Base-by-base conservation (phyloP, 1,140 invertebrate genomes). In the Aethina tumida region DNA sequence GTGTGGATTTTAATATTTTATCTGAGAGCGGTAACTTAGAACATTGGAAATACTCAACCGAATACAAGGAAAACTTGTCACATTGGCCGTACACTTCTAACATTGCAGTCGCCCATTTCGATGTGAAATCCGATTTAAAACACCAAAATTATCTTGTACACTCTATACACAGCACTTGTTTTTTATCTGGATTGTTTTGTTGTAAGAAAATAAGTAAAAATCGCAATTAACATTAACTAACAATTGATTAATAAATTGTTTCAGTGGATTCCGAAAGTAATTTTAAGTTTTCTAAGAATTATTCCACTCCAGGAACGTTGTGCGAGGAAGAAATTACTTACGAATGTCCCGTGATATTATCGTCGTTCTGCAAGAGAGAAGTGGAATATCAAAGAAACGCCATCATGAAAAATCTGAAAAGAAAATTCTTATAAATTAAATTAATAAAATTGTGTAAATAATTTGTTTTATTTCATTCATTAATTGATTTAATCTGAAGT, bases 11-110 rank as follows among this genome's bases (percentile, higher is more conserved):
- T 47, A 66, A 65, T 36, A 68, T 82, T 16, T 56, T 74, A 2
- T 53, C 65, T 1, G 78, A 81, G 56, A 71, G 66, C 48, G 77
- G 76, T 2, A 75, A 77, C 55, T 73, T 71, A 41, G 69, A 77
- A 34, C 66, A 78, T 44, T 82, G 79, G 79, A 71, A 74, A 45
- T 84, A 82, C 55, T 70, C 72, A 0, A 75, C 77, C 0, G 47
- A 68, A 41, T 84, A 82, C 48, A 71, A 64, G 2, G 79, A 84
- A 54, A 59, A 68, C 44, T 59, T 82, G 2, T 74, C 71, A 24
- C 64, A 77, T 31, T 64, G 80, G 55, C 78, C 79, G 1, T 67
- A 70, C 43, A 65, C 79, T 41, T 49, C 64, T 43, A 77, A 78
- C 50, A 51, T 50, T 9, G 73, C 67, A 2, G 52, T 63, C 21